Conservation (phyloP, 2,797 vertebrate species). For the Phalanger gymnotis region DNA sequence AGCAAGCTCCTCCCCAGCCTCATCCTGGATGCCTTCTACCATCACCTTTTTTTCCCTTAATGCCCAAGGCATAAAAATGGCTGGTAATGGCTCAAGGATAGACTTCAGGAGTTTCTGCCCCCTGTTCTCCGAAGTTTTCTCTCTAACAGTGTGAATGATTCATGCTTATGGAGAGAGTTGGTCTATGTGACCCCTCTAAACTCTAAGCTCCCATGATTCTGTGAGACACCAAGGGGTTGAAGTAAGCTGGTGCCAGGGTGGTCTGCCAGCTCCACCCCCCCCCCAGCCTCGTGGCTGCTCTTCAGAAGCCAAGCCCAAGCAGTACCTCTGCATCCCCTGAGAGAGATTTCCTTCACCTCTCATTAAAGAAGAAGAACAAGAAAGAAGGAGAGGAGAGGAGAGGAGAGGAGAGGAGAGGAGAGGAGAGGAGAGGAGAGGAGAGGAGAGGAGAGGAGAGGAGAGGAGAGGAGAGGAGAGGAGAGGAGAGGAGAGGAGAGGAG, state of each 20-base stretch:
- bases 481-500: slow-evolving; percentile 6
- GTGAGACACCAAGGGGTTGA: neutral
- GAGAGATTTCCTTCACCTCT: neutral
- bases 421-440: slow-evolving; percentile 6
- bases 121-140: neutral
- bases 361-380: neutral
- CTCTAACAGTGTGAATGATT: neutral
- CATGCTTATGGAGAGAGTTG: neutral
- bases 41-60: neutral
- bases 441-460: slow-evolving; percentile 6
- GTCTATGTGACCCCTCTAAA: neutral
- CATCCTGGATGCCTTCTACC: neutral
- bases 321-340: neutral
- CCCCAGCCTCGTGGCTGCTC: rapidly evolving
- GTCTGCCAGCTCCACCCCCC: neutral
- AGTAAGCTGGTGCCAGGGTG: neutral
- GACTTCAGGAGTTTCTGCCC: neutral
- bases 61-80: neutral
- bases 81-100: neutral
- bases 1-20: neutral
- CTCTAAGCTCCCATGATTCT: neutral
- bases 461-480: slow-evolving; percentile 6
- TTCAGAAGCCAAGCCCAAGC: rapidly evolving
- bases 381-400: slow-evolving; percentile 10
- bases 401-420: neutral